phyloP scores from a whole-genome alignment of 2,797 vertebrate genomes.

The Chelon labrosus region DNA sequence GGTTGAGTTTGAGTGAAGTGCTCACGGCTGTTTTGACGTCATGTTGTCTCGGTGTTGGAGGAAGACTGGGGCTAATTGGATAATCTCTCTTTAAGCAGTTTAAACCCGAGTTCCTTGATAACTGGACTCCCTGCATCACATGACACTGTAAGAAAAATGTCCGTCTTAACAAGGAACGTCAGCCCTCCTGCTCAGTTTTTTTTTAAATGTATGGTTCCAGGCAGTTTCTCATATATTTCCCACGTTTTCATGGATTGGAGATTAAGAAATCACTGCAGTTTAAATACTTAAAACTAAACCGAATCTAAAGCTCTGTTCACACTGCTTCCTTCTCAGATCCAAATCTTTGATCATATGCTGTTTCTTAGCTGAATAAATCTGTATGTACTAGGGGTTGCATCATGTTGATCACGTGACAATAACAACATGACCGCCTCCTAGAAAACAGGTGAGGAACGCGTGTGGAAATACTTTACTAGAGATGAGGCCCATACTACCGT shows the following conservation, averaged over 20 bases:
- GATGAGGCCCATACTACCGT: too few species aligned
- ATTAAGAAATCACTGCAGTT: too few species aligned
- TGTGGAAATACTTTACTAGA: too few species aligned
- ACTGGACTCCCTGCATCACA: constrained; percentile 62
- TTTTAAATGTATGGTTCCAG: too few species aligned
- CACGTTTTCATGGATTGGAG: too few species aligned
- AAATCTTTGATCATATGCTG: neutral
- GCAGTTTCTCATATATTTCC: too few species aligned
- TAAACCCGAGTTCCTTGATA: constrained; percentile 56
- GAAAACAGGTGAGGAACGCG: too few species aligned
- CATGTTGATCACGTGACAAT: too few species aligned
- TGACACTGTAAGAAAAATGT: constrained; percentile 26
- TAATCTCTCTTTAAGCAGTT: constrained; percentile 50
- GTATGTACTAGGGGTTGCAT: too few species aligned
- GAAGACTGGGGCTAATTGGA: constrained; percentile 74
- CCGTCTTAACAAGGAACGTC: constrained; percentile 19
- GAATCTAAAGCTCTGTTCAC: constrained; percentile 23
- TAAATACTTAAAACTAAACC: neutral
- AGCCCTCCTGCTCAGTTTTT: too few species aligned
- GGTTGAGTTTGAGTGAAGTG: constrained; percentile 58
- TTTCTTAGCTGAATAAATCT: too few species aligned
- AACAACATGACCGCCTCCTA: too few species aligned
- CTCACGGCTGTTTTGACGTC: constrained; percentile 62
- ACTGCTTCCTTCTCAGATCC: neutral
- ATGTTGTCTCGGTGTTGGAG: constrained; percentile 61